Base-by-base conservation (phyloP, 2,113 vertebrate species). In the Gymnorhina tibicen region DNA sequence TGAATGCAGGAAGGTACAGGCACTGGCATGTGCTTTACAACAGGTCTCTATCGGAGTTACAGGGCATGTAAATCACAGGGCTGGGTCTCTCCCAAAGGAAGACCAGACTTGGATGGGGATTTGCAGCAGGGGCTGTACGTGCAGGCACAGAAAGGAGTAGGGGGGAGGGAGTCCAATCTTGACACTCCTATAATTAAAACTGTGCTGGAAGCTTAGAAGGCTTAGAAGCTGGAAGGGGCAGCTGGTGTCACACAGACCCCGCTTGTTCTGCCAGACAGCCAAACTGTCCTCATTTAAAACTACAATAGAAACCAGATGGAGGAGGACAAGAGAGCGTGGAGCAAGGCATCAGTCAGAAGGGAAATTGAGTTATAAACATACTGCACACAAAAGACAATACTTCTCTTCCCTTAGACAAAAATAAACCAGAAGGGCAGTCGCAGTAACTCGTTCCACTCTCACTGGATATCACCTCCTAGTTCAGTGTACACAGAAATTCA, bases 241-340 rank as follows among this genome's bases (percentile, higher is more conserved):
- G 91, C 80, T 93, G 85, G 72, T 97, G 94, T 96, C 96, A 97
- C 93, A 97, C 84, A 97, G 92, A 96, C 82, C 78, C 89, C 0
- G 7, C 72, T 91, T 96, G 87, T 85, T 96, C 89, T 97, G 94
- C 96, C 95, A 97, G 93, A 93, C 91, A 96, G 89, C 72, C 89
- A 87, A 96, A 96, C 85, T 67, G 68, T 95, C 96, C 85, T 97
- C 81, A 67, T 94, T 97, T 97, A 95, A 94, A 96, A 96, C 56
- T 92, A 96, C 97, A 98, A 98, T 97, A 89, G 89, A 98, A 98
- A 97, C 93, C 97, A 98, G 97, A 98, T 97, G 97, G 92, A 92
- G 88, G 87, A 94, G 92, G 87, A 97, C 79, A 67, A 87, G 66
- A 69, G 72, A 87, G 49, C 24, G 0, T 35, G 32, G 74, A 95